Base-by-base conservation (phyloP, 2,797 vertebrate species). In the Chiropotes sagulatus region DNA sequence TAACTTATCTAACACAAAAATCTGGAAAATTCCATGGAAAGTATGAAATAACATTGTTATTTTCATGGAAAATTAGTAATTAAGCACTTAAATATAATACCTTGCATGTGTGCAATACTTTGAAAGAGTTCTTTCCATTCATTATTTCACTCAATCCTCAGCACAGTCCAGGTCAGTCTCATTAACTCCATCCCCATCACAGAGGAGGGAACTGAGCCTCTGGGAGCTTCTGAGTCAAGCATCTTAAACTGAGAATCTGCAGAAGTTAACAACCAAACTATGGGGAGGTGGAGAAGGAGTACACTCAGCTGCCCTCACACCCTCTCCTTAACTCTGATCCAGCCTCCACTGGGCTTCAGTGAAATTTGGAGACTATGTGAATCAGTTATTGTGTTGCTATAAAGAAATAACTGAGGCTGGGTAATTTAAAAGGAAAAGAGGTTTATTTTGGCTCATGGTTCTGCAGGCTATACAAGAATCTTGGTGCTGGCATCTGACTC, bases 1-100 rank as follows among this genome's bases (percentile, higher is more conserved):
- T 95, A 97, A 97, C 58, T 97, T 97, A 94, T 96, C 90, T 90
- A 88, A 92, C 84, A 90, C 26, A 93, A 72, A 95, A 93, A 97
- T 98, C 93, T 97, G 58, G 85, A 82, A 94, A 94, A 94, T 82
- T 78, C 48, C n/a, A 78, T 90, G 95, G 95, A 83, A 96, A 97
- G 97, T 36, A 93, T 93, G 78, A 87, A 96, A 75, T 70, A 96
- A 33, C 44, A 80, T 90, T 78, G 22, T 93, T 95, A 96, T 92
- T 84, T 90, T 97, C 83, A 50, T 72, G 80, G 94, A 93, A 96
- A 97, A 94, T 93, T 95, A 52, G 36, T 94, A 82, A 95, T 83
- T 95, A 97, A 90, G n/a, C 33, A 82, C 88, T 93, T 90, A 93
- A 54, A 84, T 72, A 28, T 73, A 97, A 85, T 88, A 52, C 54